These are phyloP conservation scores for Spodoptera frugiperda DNA, from an alignment of 1,140 invertebrate species.

Conservation along the genomic window DNA sequence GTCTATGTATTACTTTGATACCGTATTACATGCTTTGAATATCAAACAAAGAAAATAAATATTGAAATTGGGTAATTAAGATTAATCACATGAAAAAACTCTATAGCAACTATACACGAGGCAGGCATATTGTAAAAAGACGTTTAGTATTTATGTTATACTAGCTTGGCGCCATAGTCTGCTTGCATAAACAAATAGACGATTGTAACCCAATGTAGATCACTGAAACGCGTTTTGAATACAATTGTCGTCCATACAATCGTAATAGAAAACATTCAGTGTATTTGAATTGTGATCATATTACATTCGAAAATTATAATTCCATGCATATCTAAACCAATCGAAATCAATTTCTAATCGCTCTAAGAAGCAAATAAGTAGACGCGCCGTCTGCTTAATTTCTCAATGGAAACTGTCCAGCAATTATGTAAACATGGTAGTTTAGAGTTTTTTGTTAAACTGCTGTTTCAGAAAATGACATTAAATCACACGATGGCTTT, in stretches of 20 bases:
- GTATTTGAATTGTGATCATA: slow-evolving; percentile 14
- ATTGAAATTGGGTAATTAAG: slow-evolving; percentile 38
- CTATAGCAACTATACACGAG: slow-evolving; percentile 12
- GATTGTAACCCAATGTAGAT: slow-evolving; percentile 28
- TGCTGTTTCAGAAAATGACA: background rate
- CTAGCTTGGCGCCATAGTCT: slow-evolving; percentile 26
- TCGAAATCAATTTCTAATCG: slow-evolving; percentile 12
- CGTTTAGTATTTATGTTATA: slow-evolving; percentile 16
- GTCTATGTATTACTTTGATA: slow-evolving; percentile 17
- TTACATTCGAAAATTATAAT: background rate
- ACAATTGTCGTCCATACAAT: slow-evolving; percentile 14
- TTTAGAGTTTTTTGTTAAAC: slow-evolving; percentile 1
- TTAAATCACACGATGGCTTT: background rate
- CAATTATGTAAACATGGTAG: background rate
- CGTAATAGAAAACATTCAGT: slow-evolving; percentile 9
- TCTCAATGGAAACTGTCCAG: background rate
- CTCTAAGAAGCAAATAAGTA: background rate
- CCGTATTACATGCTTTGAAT: slow-evolving; percentile 38
- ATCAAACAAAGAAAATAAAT: slow-evolving; percentile 35
- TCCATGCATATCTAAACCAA: slow-evolving; percentile 7
- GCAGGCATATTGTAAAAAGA: slow-evolving; percentile 1
- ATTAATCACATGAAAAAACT: slow-evolving; percentile 26
- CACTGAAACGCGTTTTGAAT: slow-evolving; percentile 28
- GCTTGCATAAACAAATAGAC: slow-evolving; percentile 26
- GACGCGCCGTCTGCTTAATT: background rate